Conservation (phyloP, 2,797 vertebrate species). For the Spea hammondii region DNA sequence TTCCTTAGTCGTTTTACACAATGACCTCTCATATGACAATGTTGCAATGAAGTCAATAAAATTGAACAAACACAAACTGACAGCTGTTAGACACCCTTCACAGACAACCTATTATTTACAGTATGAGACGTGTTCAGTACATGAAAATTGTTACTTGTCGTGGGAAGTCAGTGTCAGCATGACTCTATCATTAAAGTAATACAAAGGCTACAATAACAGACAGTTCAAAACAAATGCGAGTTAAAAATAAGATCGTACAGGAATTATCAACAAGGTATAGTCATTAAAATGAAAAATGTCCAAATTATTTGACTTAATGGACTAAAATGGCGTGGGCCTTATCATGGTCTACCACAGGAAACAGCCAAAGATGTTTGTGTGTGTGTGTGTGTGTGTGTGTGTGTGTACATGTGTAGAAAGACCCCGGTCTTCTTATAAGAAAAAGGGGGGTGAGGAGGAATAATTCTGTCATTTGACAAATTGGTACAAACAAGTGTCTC, state of each 20-base stretch:
- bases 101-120: conserved; percentile 47
- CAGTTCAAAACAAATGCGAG: conserved; percentile 33
- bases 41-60: conserved; percentile 38
- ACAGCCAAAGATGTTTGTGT: no score
- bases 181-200: conserved; percentile 36
- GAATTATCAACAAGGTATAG: not conserved
- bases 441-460: no score
- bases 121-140: conserved; percentile 29
- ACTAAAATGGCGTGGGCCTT: no score
- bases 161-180: conserved; percentile 32
- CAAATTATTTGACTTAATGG: not conserved
- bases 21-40: conserved; percentile 23
- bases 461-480: no score
- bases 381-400: no score
- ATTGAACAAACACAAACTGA: conserved; percentile 32
- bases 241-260: conserved; percentile 12
- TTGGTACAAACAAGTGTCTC: no score
- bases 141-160: conserved; percentile 51
- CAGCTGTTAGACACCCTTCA: conserved; percentile 25
- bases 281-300: not conserved
- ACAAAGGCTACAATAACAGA: conserved; percentile 24
- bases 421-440: no score
- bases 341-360: no score
- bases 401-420: no score
- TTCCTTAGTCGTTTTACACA: not conserved